Percentiles rank a stretch among this genome's conserved stretches.
Conservation (phyloP, 2,888 invertebrate genomes). For the Metalampra italica region DNA sequence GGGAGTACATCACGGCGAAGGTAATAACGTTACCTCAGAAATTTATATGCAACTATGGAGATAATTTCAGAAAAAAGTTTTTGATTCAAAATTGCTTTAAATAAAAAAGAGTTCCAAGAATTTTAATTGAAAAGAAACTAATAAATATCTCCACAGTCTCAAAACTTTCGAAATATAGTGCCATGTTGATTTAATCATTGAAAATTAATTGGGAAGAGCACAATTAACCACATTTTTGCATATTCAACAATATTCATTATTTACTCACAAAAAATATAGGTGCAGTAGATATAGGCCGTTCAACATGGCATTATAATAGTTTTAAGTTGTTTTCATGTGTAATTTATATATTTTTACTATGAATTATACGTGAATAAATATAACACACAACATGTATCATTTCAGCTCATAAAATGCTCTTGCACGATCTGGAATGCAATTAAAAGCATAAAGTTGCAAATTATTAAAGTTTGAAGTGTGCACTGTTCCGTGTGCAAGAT, state of each 20-base stretch:
- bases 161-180: conserved; percentile 34
- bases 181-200: conserved; percentile 40
- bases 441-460: not conserved
- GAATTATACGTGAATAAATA: conserved; percentile 50
- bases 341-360: conserved; percentile 43
- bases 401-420: conserved; percentile 49
- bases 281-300: conserved; percentile 4
- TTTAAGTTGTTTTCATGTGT: conserved; percentile 52
- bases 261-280: too few relatives aligned
- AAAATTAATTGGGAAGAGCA: not conserved
- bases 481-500: conserved; percentile 39
- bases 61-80: conserved; percentile 26
- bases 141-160: conserved; percentile 52
- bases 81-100: not conserved
- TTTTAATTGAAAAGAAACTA: not conserved
- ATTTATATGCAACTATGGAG: conserved; percentile 57
- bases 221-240: not conserved
- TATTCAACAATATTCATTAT: not conserved
- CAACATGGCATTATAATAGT: conserved; percentile 54
- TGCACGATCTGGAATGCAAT: conserved; percentile 37
- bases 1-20: conserved; percentile 72
- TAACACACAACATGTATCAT: conserved; percentile 24
- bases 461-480: conserved; percentile 3
- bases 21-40: conserved; percentile 72
- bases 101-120: not conserved